These are phyloP conservation scores for Philonicus albiceps DNA, from an alignment of 2,888 invertebrate genomes.

Conservation along the genomic window DNA sequence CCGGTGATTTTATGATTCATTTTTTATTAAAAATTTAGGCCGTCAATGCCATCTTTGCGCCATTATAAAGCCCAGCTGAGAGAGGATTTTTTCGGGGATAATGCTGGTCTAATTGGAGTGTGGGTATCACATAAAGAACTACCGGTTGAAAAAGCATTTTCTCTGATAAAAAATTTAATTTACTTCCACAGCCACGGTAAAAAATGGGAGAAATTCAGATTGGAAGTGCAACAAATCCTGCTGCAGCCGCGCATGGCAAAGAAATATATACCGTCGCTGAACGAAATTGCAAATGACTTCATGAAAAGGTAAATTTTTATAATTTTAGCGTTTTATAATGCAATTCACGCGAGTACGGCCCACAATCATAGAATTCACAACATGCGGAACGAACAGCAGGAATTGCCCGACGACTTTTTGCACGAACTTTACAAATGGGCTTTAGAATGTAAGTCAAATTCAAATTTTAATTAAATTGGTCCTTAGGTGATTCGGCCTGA, in stretches of 20 bases:
- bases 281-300: slow-evolving; percentile 80
- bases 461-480: neutral
- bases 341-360: neutral
- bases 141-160: neutral
- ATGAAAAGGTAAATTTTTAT: slow-evolving; percentile 67
- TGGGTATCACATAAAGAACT: slow-evolving; percentile 54
- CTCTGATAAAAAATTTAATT: slow-evolving; percentile 10
- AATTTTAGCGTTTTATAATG: slow-evolving; percentile 12
- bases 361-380: slow-evolving; percentile 68
- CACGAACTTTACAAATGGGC: slow-evolving; percentile 94
- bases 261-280: slow-evolving; percentile 77
- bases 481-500: neutral
- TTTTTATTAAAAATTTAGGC: slow-evolving; percentile 56
- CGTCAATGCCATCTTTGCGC: slow-evolving; percentile 76
- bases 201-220: slow-evolving; percentile 85
- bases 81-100: slow-evolving; percentile 75
- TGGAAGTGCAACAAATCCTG: slow-evolving; percentile 84
- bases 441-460: slow-evolving; percentile 79
- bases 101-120: slow-evolving; percentile 79
- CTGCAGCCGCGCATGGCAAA: slow-evolving; percentile 81
- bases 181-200: slow-evolving; percentile 75
- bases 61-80: slow-evolving; percentile 76
- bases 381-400: slow-evolving; percentile 70
- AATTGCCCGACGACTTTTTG: slow-evolving; percentile 82
- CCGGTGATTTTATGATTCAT: slow-evolving; percentile 30